A percentile compares a stretch with the other conserved stretches of the same genome.
phyloP scores from a whole-genome alignment of 2,888 invertebrate species.

The Salpingus planirostris region DNA sequence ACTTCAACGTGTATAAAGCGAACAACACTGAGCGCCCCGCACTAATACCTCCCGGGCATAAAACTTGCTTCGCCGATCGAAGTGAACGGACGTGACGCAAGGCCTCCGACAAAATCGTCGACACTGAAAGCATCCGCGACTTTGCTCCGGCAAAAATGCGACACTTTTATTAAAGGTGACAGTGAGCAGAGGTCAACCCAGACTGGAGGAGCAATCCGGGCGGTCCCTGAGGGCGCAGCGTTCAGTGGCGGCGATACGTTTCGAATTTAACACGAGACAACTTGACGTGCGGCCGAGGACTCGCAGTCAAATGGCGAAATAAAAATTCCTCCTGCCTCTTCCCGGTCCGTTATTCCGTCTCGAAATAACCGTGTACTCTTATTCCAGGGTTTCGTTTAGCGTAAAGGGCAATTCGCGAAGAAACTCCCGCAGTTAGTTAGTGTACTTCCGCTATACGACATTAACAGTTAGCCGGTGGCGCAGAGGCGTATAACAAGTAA shows the following conservation, averaged over 20 bases:
- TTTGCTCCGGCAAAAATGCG: too few relatives aligned
- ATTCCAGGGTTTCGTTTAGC: too few relatives aligned
- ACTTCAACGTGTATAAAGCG: constrained; percentile 33
- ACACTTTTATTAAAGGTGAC: constrained; percentile 31
- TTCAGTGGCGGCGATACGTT: background rate
- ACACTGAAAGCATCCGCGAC: too few relatives aligned
- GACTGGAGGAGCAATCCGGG: constrained; percentile 27
- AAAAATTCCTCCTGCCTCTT: background rate
- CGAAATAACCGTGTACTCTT: too few relatives aligned
- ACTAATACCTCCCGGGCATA: constrained; percentile 38
- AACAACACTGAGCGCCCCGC: constrained; percentile 36
- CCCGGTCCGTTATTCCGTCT: background rate
- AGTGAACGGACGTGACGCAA: constrained; percentile 41
- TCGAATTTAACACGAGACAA: background rate
- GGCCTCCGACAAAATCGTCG: too few relatives aligned
- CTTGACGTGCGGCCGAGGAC: background rate
- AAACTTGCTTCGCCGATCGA: constrained; percentile 38
- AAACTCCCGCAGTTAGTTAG: too few relatives aligned
- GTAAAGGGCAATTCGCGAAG: too few relatives aligned
- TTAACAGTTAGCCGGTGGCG: too few relatives aligned
- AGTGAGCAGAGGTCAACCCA: constrained; percentile 32
- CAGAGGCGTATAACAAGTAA: too few relatives aligned
- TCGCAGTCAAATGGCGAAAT: background rate
- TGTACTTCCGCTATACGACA: too few relatives aligned
- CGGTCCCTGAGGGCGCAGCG: constrained; percentile 15